phyloP scores from a whole-genome alignment of 2,797 vertebrate species.

The Micropoecilia bifurca region DNA sequence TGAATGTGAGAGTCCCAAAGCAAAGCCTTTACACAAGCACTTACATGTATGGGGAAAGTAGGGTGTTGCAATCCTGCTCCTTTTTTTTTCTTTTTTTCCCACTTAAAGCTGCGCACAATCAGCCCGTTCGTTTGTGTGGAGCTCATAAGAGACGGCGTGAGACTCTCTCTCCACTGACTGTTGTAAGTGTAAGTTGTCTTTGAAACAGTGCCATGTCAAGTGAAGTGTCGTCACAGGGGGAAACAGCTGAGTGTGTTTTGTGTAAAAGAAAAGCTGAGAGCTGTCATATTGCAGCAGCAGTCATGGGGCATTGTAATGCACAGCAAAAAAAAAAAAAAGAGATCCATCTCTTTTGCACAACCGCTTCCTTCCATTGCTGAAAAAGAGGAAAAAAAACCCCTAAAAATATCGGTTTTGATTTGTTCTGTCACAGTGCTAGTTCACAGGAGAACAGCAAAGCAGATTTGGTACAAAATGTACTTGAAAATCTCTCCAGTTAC shows the following conservation, averaged over 20 bases:
- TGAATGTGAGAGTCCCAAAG: conserved; percentile 79
- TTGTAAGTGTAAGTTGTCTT: conserved; percentile 58
- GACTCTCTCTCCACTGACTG: conserved; percentile 49
- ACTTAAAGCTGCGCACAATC: conserved; percentile 84
- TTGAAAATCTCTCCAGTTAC: conserved; percentile 71
- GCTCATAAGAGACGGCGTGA: conserved; percentile 44
- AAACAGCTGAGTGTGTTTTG: conserved; percentile 48
- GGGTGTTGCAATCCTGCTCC: conserved; percentile 61
- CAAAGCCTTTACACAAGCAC: conserved; percentile 81
- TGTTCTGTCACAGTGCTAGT: conserved; percentile 36
- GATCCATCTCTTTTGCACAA: conserved; percentile 62
- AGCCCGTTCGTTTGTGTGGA: conserved; percentile 64
- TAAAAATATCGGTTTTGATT: not conserved
- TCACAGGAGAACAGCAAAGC: conserved; percentile 46
- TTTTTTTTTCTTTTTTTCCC: conserved; percentile 35
- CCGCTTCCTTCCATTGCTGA: conserved; percentile 50
- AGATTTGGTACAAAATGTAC: conserved; percentile 54
- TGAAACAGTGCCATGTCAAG: conserved; percentile 44
- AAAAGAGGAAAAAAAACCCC: not conserved
- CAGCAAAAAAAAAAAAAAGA: conserved; percentile 12
- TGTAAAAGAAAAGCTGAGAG: conserved; percentile 38
- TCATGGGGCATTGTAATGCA: conserved; percentile 61
- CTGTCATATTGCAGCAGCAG: conserved; percentile 41
- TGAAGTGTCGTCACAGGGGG: conserved; percentile 44
- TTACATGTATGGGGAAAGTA: conserved; percentile 67